Evolutionary conservation across 2,888 invertebrate species (phyloP), one percentile per base, ranked within the genome.

Genomic region (Rutpela maculata): DNA sequence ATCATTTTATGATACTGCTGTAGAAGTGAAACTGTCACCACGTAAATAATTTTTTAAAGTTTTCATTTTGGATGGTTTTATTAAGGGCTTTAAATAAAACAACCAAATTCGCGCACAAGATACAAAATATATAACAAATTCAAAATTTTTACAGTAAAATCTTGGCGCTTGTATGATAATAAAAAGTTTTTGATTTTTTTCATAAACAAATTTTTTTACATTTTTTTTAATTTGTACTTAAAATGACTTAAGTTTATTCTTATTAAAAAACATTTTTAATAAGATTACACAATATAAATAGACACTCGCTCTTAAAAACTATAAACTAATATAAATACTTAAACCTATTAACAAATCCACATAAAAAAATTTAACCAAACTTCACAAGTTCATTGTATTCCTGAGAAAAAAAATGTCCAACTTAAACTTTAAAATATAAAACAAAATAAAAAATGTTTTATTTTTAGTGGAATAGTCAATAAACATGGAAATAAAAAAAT

Each of bases 91-190:
- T 60, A 79, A 84, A 84, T 82, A 80, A 84, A 85, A 86, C 84
- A 85, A 80, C 81, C 77, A 70, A 71, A 59, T 77, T 81, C 82
- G 86, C 87, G 88, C 88, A 81, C 86, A 88, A 88, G 87, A 87
- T 87, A 86, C 85, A 88, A 88, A 88, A 88, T 88, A 88, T 89
- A 88, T 88, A 86, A 87, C 85, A 85, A 84, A 85, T 86, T 84
- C 83, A 86, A 85, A 86, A 82, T 85, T 81, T 85, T 83, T 85
- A 86, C 85, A 85, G 81, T 85, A 85, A 86, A 85, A 85, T 87
- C 87, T 86, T 86, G 87, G 88, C 88, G 88, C 88, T 81, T 84
- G 84, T 85, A 84, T 79, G 83, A 57, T 56, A 81, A 84, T 83
- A 84, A 83, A 83, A 84, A 84, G 83, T 86, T 86, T 86, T 85